Base-by-base conservation (phyloP, 2,888 invertebrate genomes). In the Drosophila aldrichi region DNA sequence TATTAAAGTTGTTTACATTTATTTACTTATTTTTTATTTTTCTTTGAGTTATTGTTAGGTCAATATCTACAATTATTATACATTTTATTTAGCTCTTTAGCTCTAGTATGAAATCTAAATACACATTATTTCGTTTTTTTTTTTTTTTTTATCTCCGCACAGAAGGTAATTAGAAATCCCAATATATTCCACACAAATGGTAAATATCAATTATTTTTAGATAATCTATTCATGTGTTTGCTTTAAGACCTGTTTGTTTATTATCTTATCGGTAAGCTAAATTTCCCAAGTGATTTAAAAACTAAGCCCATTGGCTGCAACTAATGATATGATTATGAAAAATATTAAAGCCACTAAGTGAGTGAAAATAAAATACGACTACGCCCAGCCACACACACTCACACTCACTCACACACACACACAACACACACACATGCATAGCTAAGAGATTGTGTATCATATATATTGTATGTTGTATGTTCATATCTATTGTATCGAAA, bases 241-340 rank as follows among this genome's bases (percentile, higher is more conserved):
- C 49, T 4, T 40, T 64, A 41, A 64, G 62, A 29, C 55, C 44
- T 56, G 40, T 41, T 57, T 62, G 63, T 55, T 72, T 59, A 62
- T 64, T 70, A 65, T 69, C 61, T 71, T 76, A 75, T 84, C 81
- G 44, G 66, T 66, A 61, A 66, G 76, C 74, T n/a, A 62, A 74
- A 81, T 79, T 60, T 63, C 55, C 52, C 44, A 16, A 63, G 60
- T 64, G 67, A 54, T 60, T 40, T 43, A 49, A 54, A 70, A 80
- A 77, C 80, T 79, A 82, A 73, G 68, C 63, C 80, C 80, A 79
- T 71, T 80, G 74, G 77, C 70, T 68, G 69, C 70, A 74, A 74
- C 74, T 86, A 81, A 86, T 88, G 84, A 81, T 88, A 86, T 88
- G 84, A 87, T 87, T 87, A 87, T 88, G 77, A 81, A 84, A 86